Evolutionary conservation across 2,113 vertebrate genomes (phyloP).

Genomic region (Scophthalmus maximus): DNA sequence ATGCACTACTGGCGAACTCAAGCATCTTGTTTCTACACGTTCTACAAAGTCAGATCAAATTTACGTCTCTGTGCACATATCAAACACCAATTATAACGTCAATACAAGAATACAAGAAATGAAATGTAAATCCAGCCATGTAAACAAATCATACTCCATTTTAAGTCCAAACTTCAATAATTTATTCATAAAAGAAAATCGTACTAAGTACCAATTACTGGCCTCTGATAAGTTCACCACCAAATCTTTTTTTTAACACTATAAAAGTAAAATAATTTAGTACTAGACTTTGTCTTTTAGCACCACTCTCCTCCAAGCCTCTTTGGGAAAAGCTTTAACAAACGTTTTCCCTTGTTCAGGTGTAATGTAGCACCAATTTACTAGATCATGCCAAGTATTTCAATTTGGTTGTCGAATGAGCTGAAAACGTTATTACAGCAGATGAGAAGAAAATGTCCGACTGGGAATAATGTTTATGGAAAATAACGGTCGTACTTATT

Average conservation of each 20-base stretch:
- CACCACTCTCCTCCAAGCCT: neutral
- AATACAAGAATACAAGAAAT: neutral
- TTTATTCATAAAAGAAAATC: neutral
- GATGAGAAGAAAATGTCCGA: neutral
- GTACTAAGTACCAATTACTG: neutral
- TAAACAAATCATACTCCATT: conserved; percentile 11
- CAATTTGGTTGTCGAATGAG: neutral
- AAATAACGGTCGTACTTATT: neutral
- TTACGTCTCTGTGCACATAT: neutral
- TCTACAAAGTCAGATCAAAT: neutral
- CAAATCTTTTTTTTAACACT: neutral
- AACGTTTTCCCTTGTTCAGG: no score
- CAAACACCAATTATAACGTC: neutral
- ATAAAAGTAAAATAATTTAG: neutral
- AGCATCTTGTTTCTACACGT: neutral
- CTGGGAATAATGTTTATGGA: neutral
- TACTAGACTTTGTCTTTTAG: no score
- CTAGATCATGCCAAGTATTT: conserved; percentile 2
- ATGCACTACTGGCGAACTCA: neutral
- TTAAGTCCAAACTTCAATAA: neutral
- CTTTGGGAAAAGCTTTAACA: neutral
- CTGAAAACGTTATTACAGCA: conserved; percentile 6
- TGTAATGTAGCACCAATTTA: neutral
- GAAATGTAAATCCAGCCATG: conserved; percentile 5
- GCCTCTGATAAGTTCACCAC: neutral